Percentiles rank a stretch among this genome's conserved stretches.
phyloP scores from a whole-genome alignment of 1,140 invertebrate genomes.

The Oncopeltus fasciatus region DNA sequence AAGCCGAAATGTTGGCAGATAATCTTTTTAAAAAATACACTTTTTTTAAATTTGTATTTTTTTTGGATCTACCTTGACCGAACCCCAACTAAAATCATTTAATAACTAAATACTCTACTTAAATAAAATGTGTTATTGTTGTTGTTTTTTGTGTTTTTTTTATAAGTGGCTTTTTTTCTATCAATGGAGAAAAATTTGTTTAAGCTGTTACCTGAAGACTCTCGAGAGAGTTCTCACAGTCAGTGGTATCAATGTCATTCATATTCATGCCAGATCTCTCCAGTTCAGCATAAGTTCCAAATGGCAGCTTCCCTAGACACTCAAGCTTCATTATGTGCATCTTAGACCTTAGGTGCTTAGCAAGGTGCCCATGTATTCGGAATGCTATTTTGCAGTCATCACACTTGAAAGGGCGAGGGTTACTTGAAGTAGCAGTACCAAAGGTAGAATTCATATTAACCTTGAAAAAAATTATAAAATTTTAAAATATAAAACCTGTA shows the following conservation, averaged over 20 bases:
- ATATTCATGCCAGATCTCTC: constrained; percentile 78
- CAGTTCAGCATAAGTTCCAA: constrained; percentile 89
- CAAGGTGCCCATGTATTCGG: constrained; percentile 86
- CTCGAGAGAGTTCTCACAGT: constrained; percentile 81
- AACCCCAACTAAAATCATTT: too few relatives aligned
- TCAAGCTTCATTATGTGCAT: constrained; percentile 93
- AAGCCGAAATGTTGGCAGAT: too few relatives aligned
- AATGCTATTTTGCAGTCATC: constrained; percentile 91
- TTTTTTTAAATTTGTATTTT: too few relatives aligned
- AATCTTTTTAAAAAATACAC: too few relatives aligned
- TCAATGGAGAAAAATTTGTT: too few relatives aligned
- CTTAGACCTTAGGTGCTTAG: constrained; percentile 91
- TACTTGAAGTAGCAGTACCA: constrained; percentile 66
- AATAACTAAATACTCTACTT: too few relatives aligned
- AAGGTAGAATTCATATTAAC: constrained; percentile 72
- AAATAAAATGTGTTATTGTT: too few relatives aligned
- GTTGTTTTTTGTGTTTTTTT: too few relatives aligned
- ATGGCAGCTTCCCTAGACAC: constrained; percentile 80
- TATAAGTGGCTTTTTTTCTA: too few relatives aligned
- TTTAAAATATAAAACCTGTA: too few relatives aligned
- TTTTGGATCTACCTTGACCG: too few relatives aligned
- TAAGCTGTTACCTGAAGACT: constrained; percentile 49
- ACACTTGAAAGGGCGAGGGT: constrained; percentile 88
- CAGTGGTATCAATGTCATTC: constrained; percentile 85
- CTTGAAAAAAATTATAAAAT: constrained; percentile 23